Evolutionary conservation across 2,888 invertebrate species (phyloP).

Genomic region (Tetanocera ferruginea): DNA sequence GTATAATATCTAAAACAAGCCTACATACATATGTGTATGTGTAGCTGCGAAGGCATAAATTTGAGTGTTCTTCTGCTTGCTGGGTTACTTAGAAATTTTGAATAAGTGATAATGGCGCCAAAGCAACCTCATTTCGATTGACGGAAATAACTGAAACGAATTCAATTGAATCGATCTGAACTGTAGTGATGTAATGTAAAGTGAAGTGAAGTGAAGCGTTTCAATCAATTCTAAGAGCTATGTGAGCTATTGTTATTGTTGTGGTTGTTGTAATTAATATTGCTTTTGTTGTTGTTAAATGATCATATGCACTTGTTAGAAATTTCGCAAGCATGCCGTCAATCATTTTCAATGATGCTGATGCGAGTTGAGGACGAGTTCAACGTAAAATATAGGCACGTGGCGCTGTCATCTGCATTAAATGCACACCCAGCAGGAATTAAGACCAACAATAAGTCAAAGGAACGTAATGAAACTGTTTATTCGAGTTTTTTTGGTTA

Average conservation of each 20-base stretch:
- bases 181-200: slow-evolving; percentile 11
- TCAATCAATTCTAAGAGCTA: slow-evolving; percentile 24
- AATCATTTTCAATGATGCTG: neutral
- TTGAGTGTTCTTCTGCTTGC: neutral
- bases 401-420: neutral
- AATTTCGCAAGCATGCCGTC: neutral
- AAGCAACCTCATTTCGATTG: slow-evolving; percentile 57
- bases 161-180: slow-evolving; percentile 15
- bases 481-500: too few species aligned
- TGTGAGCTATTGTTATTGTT: neutral
- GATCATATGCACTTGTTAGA: neutral
- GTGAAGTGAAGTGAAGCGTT: neutral
- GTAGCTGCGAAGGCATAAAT: neutral
- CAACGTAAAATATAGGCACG: neutral
- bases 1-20: neutral
- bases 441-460: neutral
- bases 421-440: neutral
- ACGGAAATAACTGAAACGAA: slow-evolving; percentile 6
- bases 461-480: too few species aligned
- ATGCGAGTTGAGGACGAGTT: neutral
- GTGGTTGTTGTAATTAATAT: slow-evolving; percentile 5
- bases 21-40: neutral
- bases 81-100: neutral
- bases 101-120: slow-evolving; percentile 32
- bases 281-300: neutral